Evolutionary conservation across 2,888 invertebrate genomes (phyloP).

Genomic region (Meganola albula): DNA sequence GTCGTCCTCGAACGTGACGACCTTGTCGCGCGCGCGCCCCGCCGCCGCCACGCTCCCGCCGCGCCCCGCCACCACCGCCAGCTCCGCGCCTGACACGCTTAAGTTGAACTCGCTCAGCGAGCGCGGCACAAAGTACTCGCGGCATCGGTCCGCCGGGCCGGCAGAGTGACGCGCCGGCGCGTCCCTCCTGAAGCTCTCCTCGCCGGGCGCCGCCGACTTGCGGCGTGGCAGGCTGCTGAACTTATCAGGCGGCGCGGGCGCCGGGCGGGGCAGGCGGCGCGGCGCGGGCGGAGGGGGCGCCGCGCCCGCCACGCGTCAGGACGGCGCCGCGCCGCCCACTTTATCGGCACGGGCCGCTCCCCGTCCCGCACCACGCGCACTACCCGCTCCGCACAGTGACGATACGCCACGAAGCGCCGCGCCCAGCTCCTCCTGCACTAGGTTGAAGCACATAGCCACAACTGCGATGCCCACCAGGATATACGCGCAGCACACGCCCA

Average conservation of each 20-base stretch:
- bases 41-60: constrained; percentile 25
- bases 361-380: constrained; percentile 46
- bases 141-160: constrained; percentile 79
- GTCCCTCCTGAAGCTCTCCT: constrained; percentile 80
- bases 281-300: constrained; percentile 48
- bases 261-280: constrained; percentile 43
- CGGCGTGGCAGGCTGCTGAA: constrained; percentile 78
- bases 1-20: constrained; percentile 23
- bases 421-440: constrained; percentile 87
- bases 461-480: constrained; percentile 91
- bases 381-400: too few relatives aligned
- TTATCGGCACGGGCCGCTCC: constrained; percentile 58
- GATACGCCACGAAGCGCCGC: constrained; percentile 38
- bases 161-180: constrained; percentile 81
- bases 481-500: constrained; percentile 88
- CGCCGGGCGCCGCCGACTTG: constrained; percentile 49
- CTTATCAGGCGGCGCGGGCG: constrained; percentile 59
- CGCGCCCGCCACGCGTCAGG: constrained; percentile 71
- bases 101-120: constrained; percentile 91
- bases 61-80: constrained; percentile 37
- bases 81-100: constrained; percentile 72
- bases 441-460: constrained; percentile 91
- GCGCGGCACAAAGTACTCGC: constrained; percentile 90
- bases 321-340: constrained; percentile 70
- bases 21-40: constrained; percentile 54